A percentile compares a stretch with the other conserved stretches of the same genome.
Conservation (phyloP, 2,797 vertebrate species). For the Eulemur mongoz region DNA sequence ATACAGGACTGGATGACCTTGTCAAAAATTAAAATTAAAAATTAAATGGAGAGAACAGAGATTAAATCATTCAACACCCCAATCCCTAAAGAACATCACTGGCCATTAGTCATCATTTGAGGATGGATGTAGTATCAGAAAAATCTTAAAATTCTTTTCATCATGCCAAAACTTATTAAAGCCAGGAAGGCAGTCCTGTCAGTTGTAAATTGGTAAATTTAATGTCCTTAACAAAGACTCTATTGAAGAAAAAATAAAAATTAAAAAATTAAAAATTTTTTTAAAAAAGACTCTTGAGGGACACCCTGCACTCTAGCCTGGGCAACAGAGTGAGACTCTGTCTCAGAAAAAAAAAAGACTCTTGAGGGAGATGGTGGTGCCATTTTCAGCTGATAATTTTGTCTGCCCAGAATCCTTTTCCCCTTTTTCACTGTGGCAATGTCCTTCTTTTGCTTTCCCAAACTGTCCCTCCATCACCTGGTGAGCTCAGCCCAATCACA, state of each 20-base stretch:
- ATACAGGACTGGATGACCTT: not conserved
- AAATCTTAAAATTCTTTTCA: not conserved
- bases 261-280: no score
- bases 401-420: not conserved
- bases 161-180: not conserved
- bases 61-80: not conserved
- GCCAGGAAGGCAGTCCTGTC: not conserved
- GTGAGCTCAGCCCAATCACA: not conserved
- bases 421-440: rapidly evolving
- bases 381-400: not conserved
- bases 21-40: conserved; percentile 3
- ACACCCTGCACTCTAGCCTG: no score
- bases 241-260: not conserved
- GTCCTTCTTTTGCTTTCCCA: not conserved
- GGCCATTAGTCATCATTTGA: not conserved
- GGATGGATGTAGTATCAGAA: not conserved
- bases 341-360: no score
- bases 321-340: no score
- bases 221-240: not conserved
- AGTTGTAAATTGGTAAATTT: not conserved
- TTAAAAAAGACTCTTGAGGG: no score
- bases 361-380: not conserved
- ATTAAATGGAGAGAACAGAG: not conserved
- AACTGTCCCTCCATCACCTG: not conserved
- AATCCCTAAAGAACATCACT: not conserved